Percentiles rank a stretch among this genome's conserved stretches.
phyloP scores from a whole-genome alignment of 2,113 vertebrate species.

The Elephas maximus region DNA sequence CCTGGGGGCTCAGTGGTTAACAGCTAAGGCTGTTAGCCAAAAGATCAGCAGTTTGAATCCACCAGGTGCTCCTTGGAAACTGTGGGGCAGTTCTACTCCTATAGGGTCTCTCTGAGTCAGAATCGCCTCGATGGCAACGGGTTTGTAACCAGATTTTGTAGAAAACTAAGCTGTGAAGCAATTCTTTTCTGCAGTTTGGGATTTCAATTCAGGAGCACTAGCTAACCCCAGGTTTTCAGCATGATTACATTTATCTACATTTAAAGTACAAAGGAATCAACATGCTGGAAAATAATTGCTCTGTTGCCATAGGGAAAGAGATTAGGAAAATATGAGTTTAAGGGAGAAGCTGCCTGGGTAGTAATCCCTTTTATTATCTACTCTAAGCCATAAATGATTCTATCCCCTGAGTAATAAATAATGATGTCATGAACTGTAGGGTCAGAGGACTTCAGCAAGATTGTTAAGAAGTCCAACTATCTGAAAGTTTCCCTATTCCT shows the following conservation, averaged over 20 bases:
- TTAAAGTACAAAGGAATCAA: slow-evolving; percentile 82
- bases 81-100: too few relatives aligned
- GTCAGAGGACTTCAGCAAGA: slow-evolving; percentile 76
- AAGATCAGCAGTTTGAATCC: too few relatives aligned
- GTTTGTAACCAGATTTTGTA: not conserved
- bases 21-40: too few relatives aligned
- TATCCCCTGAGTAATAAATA: slow-evolving; percentile 72
- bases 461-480: slow-evolving; percentile 49
- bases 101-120: too few relatives aligned
- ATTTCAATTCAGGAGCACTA: slow-evolving; percentile 62
- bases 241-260: slow-evolving; percentile 78
- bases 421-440: slow-evolving; percentile 75
- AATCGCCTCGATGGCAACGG: too few relatives aligned
- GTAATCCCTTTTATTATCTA: slow-evolving; percentile 82
- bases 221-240: slow-evolving; percentile 74
- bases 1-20: too few relatives aligned
- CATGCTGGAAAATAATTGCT: slow-evolving; percentile 81
- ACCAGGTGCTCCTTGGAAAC: too few relatives aligned
- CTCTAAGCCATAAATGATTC: slow-evolving; percentile 73
- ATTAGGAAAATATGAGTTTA: slow-evolving; percentile 79
- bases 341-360: slow-evolving; percentile 71
- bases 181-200: slow-evolving; percentile 22
- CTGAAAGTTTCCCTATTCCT: slow-evolving; percentile 69
- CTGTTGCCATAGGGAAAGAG: slow-evolving; percentile 82
- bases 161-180: slow-evolving; percentile 46